A percentile compares a stretch with the other conserved stretches of the same genome.
Conservation (phyloP, 2,888 invertebrate species). For the Euproctis similis region DNA sequence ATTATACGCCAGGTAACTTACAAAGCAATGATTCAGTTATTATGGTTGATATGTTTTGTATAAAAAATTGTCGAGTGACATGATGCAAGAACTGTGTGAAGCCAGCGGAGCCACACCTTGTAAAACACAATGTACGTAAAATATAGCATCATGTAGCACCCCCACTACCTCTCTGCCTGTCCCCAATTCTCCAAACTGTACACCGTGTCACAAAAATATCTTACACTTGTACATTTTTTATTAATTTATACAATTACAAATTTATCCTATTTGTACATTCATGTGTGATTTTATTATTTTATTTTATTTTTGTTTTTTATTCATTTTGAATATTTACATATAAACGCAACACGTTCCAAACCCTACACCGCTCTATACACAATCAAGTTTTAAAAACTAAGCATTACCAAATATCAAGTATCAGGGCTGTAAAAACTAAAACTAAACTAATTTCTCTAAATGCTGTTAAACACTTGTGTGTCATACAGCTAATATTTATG, state of each 20-base stretch:
- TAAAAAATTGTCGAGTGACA: constrained; percentile 50
- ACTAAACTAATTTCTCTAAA: constrained; percentile 35
- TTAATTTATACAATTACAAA: constrained; percentile 55
- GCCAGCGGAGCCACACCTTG: constrained; percentile 38
- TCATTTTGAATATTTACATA: constrained; percentile 67
- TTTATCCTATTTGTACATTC: constrained; percentile 69
- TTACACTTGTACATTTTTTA: constrained; percentile 53
- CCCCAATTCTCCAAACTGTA: constrained; percentile 32
- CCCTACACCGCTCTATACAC: constrained; percentile 55
- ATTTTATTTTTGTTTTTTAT: too few species aligned
- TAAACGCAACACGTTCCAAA: constrained; percentile 53
- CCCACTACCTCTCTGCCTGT: constrained; percentile 25
- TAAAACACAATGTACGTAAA: constrained; percentile 51
- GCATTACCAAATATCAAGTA: constrained; percentile 37
- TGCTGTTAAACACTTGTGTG: too few species aligned
- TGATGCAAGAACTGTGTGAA: constrained; percentile 65
- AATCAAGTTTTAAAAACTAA: constrained; percentile 38
- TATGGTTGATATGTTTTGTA: constrained; percentile 59
- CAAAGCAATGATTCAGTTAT: too few species aligned
- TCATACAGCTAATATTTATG: too few species aligned
- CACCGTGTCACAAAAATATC: constrained; percentile 73
- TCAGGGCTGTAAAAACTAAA: constrained; percentile 60
- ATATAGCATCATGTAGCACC: constrained; percentile 46
- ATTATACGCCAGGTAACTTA: too few species aligned
- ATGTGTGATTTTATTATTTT: constrained; percentile 52